Conservation (phyloP, 2,113 vertebrate genomes). For the Xyrauchen texanus region DNA sequence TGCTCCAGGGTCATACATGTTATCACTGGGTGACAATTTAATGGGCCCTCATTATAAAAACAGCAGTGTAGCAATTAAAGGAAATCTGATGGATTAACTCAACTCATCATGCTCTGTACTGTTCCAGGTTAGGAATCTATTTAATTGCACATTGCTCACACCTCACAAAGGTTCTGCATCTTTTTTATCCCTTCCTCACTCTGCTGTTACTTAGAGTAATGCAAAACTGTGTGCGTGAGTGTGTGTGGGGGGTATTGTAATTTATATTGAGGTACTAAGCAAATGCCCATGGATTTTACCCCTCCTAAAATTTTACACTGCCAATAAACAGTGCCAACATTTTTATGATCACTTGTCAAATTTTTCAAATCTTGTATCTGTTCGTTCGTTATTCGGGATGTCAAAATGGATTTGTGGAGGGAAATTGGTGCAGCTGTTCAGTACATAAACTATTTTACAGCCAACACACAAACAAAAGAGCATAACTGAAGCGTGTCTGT, state of each 20-base stretch:
- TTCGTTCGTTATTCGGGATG: slow-evolving; percentile 14
- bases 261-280: no score
- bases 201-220: not conserved
- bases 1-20: slow-evolving; percentile 61
- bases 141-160: slow-evolving; percentile 12
- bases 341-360: slow-evolving; percentile 37
- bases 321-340: not conserved
- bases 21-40: slow-evolving; percentile 66
- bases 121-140: slow-evolving; percentile 8
- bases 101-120: not conserved
- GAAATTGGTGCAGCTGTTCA: slow-evolving; percentile 49
- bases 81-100: slow-evolving; percentile 58
- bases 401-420: slow-evolving; percentile 41
- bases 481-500: slow-evolving; percentile 43
- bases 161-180: not conserved
- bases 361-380: slow-evolving; percentile 5
- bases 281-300: not conserved
- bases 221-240: no score
- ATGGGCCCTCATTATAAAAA: slow-evolving; percentile 67
- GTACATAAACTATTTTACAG: slow-evolving; percentile 47
- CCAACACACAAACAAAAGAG: slow-evolving; percentile 38
- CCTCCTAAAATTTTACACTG: slow-evolving; percentile 12
- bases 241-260: no score
- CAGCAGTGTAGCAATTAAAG: slow-evolving; percentile 65
- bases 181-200: not conserved